These are phyloP conservation scores for Aramus guarauna DNA, from an alignment of 2,113 vertebrate species.

Conservation along the genomic window DNA sequence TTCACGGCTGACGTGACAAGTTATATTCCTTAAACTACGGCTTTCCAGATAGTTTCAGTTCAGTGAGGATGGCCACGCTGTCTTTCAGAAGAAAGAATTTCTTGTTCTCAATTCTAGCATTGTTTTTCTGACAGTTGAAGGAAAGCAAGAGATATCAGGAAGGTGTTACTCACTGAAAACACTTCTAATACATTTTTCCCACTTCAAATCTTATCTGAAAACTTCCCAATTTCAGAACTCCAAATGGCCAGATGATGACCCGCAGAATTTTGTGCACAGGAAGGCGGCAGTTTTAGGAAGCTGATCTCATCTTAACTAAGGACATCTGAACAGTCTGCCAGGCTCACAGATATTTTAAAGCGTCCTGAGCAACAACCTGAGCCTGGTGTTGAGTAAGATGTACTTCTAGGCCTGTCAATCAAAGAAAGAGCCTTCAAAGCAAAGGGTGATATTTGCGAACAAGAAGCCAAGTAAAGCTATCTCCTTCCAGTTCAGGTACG, in stretches of 20 bases:
- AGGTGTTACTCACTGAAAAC: not conserved
- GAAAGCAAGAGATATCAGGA: not conserved
- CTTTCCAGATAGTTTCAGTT: not conserved
- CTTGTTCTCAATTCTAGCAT: not conserved
- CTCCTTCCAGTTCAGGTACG: not conserved
- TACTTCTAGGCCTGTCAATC: not conserved
- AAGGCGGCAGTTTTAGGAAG: not conserved
- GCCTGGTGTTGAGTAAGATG: not conserved
- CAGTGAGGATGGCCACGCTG: not conserved
- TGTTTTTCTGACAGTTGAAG: not conserved
- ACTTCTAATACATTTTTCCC: not conserved
- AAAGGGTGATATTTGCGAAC: not conserved
- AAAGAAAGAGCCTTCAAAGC: not conserved
- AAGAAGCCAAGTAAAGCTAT: not conserved
- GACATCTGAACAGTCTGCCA: not conserved
- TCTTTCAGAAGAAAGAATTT: not conserved
- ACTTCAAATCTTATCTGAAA: not conserved
- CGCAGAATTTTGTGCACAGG: not conserved
- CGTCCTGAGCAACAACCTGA: not conserved
- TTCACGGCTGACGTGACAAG: not conserved
- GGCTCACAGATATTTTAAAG: not conserved
- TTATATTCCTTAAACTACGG: not conserved
- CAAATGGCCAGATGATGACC: not conserved
- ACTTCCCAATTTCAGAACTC: not conserved
- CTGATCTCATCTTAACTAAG: not conserved